Conservation (phyloP, 2,888 invertebrate species). For the Orchesellides sinensis region DNA sequence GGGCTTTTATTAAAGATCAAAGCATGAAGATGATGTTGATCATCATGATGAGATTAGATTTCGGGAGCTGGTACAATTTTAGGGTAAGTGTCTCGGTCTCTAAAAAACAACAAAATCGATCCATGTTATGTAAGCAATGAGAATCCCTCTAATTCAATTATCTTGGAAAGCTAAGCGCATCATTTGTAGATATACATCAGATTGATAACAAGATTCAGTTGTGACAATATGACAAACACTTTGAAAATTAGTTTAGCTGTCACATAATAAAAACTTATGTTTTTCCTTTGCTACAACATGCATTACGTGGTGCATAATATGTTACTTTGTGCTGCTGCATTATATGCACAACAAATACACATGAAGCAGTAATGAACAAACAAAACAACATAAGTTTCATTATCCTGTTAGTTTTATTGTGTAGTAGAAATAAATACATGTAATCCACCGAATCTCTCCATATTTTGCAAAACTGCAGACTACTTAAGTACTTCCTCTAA, state of each 20-base stretch:
- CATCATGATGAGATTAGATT: slow-evolving; percentile 51
- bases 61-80: background rate
- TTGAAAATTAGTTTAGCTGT: background rate
- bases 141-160: slow-evolving; percentile 50
- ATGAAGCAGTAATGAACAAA: too few relatives aligned
- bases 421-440: too few relatives aligned
- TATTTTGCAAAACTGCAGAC: too few relatives aligned
- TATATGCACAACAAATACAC: too few relatives aligned
- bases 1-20: slow-evolving; percentile 65
- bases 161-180: background rate
- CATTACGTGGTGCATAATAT: too few relatives aligned
- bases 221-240: slow-evolving; percentile 12
- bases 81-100: background rate
- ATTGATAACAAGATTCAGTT: slow-evolving; percentile 5
- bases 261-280: too few relatives aligned
- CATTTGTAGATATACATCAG: background rate
- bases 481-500: too few relatives aligned
- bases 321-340: too few relatives aligned
- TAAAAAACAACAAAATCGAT: slow-evolving; percentile 24
- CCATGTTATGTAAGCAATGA: slow-evolving; percentile 11
- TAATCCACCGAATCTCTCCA: too few relatives aligned
- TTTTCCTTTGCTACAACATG: too few relatives aligned
- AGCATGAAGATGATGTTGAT: slow-evolving; percentile 43
- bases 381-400: too few relatives aligned
- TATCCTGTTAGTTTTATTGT: too few relatives aligned